These are phyloP conservation scores for Cryptus viduatorius DNA, from an alignment of 2,888 invertebrate genomes.

Conservation along the genomic window DNA sequence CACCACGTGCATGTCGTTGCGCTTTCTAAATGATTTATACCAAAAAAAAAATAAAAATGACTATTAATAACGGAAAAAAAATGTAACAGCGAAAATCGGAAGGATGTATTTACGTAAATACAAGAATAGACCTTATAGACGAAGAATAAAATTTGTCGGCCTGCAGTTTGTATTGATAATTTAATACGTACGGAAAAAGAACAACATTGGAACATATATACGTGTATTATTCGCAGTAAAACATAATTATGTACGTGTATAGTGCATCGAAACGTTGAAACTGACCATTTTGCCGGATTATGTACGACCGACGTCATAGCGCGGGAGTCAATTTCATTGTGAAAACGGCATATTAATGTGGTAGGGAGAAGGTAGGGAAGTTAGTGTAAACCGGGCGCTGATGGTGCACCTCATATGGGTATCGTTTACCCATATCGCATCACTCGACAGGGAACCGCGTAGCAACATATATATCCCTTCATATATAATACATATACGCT, in stretches of 20 bases:
- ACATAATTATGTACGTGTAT: not conserved
- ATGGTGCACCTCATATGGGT: conserved; percentile 61
- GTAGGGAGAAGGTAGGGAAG: conserved; percentile 32
- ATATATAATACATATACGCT: not conserved
- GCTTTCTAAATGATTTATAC: conserved; percentile 72
- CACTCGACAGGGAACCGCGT: conserved; percentile 40
- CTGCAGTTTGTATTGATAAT: too few relatives aligned
- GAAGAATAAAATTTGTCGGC: too few relatives aligned
- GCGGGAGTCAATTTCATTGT: not conserved
- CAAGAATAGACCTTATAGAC: too few relatives aligned
- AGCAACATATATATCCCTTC: conserved; percentile 9
- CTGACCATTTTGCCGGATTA: not conserved
- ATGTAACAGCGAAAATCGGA: too few relatives aligned
- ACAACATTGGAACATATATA: not conserved
- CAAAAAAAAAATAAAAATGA: not conserved
- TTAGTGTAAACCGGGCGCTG: conserved; percentile 56
- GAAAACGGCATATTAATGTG: not conserved
- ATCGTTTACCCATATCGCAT: conserved; percentile 61
- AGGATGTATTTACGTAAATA: too few relatives aligned
- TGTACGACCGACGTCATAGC: not conserved
- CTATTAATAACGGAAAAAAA: not conserved
- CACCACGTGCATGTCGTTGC: conserved; percentile 79
- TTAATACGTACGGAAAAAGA: not conserved
- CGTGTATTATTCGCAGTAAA: not conserved
- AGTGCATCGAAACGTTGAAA: not conserved